These are phyloP conservation scores for Sinotaia quadrata DNA, from an alignment of 2,888 invertebrate genomes.

Conservation along the genomic window DNA sequence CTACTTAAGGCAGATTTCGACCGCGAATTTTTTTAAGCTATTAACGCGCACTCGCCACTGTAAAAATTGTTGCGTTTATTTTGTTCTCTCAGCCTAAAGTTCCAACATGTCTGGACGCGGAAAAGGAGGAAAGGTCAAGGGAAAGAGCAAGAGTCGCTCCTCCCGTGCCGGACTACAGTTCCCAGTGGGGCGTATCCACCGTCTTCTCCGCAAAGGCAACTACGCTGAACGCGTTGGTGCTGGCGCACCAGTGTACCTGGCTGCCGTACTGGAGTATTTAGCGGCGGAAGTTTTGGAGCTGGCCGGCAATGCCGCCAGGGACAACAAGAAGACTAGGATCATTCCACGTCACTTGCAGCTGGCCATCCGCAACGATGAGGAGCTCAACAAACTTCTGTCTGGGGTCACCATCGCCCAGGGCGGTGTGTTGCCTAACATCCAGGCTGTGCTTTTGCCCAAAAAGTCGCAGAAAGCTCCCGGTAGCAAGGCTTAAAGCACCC, in stretches of 20 bases:
- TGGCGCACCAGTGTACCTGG: conserved; percentile 72
- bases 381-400: conserved; percentile 82
- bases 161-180: conserved; percentile 68
- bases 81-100: neutral
- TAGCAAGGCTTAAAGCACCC: no score
- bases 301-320: conserved; percentile 74
- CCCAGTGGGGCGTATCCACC: conserved; percentile 68
- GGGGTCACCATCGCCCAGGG: conserved; percentile 89
- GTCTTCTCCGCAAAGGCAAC: conserved; percentile 67
- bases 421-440: conserved; percentile 85
- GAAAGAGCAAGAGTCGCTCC: conserved; percentile 63
- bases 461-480: conserved; percentile 74
- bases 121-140: conserved; percentile 66
- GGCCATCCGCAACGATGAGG: conserved; percentile 86
- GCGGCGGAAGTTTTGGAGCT: conserved; percentile 77
- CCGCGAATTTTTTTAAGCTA: neutral
- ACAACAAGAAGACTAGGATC: conserved; percentile 80
- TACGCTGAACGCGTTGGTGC: conserved; percentile 69
- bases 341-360: conserved; percentile 84
- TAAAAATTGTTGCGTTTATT: no score
- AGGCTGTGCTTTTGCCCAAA: conserved; percentile 82
- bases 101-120: conserved; percentile 67
- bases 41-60: no score
- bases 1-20: neutral
- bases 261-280: conserved; percentile 73